These are phyloP conservation scores for Phacellophora camtschatica DNA, from an alignment of 30 jellyfish, hydroid and myxozoan species.

Conservation along the genomic window DNA sequence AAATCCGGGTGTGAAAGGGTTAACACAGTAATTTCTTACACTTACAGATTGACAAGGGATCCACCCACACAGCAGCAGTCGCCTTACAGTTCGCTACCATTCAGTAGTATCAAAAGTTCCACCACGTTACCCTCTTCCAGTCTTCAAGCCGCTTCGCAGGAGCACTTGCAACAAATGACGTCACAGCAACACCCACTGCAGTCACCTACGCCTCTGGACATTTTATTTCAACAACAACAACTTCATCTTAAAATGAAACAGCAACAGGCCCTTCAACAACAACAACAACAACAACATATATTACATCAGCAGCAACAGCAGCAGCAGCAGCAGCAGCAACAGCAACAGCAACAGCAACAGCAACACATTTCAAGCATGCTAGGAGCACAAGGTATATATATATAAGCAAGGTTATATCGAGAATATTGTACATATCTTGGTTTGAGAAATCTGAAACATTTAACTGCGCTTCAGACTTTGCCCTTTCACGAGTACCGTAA, in stretches of 20 bases:
- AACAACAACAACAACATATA: constrained; percentile 49
- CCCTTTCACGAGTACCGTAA: too few species aligned
- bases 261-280: constrained; percentile 11
- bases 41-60: constrained; percentile 34
- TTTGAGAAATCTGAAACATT: too few species aligned
- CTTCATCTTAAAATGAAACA: constrained; percentile 26
- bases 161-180: background rate
- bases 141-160: constrained; percentile 37
- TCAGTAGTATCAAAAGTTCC: constrained; percentile 18
- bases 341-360: constrained; percentile 49
- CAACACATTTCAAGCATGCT: constrained; percentile 27
- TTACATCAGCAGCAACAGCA: constrained; percentile 25
- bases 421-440: too few species aligned
- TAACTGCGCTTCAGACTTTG: too few species aligned
- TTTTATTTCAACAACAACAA: constrained; percentile 6
- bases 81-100: constrained; percentile 27
- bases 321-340: constrained; percentile 18
- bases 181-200: constrained; percentile 12
- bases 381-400: background rate
- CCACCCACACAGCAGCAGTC: constrained; percentile 39
- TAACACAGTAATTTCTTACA: too few species aligned
- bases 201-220: background rate
- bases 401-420: background rate
- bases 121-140: too few species aligned
- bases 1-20: too few species aligned